Evolutionary conservation across 1,140 invertebrate genomes (phyloP).

Genomic region (Pachypeltis micranthus): DNA sequence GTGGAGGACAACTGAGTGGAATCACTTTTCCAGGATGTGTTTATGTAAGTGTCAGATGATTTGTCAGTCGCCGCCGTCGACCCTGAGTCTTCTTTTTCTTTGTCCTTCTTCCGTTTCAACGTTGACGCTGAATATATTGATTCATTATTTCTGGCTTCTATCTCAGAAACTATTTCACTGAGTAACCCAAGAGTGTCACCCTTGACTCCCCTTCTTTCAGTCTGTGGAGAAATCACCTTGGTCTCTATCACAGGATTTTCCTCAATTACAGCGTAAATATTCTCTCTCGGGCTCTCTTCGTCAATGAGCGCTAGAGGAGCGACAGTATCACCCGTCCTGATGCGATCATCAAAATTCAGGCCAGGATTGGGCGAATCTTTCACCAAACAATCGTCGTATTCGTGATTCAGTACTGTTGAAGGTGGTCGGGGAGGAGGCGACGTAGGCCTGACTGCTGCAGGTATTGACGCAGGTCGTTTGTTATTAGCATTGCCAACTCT

Average conservation of each 20-base stretch:
- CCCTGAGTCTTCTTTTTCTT: constrained; percentile 33
- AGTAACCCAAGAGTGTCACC: constrained; percentile 52
- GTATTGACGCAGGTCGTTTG: constrained; percentile 57
- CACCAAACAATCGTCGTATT: not conserved
- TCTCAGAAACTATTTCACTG: constrained; percentile 74
- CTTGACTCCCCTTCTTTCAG: not conserved
- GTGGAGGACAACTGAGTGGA: constrained; percentile 14
- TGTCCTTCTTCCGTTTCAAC: constrained; percentile 46
- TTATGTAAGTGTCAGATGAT: constrained; percentile 37
- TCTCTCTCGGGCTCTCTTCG: constrained; percentile 52
- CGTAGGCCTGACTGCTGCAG: constrained; percentile 44
- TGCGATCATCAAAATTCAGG: constrained; percentile 57
- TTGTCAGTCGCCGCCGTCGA: constrained; percentile 35
- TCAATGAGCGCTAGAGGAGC: constrained; percentile 47
- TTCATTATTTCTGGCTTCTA: constrained; percentile 69
- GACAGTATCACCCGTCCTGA: constrained; percentile 39
- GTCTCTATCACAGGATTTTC: constrained; percentile 42
- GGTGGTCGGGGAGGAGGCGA: constrained; percentile 50
- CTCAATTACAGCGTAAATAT: constrained; percentile 77
- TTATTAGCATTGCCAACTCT: constrained; percentile 38
- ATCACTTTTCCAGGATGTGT: constrained; percentile 32
- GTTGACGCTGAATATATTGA: constrained; percentile 72
- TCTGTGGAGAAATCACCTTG: constrained; percentile 23
- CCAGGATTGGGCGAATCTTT: constrained; percentile 40
- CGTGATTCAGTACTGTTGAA: constrained; percentile 28